Conservation (phyloP, 1,140 invertebrate species). For the Brevipalpus yothersi region DNA sequence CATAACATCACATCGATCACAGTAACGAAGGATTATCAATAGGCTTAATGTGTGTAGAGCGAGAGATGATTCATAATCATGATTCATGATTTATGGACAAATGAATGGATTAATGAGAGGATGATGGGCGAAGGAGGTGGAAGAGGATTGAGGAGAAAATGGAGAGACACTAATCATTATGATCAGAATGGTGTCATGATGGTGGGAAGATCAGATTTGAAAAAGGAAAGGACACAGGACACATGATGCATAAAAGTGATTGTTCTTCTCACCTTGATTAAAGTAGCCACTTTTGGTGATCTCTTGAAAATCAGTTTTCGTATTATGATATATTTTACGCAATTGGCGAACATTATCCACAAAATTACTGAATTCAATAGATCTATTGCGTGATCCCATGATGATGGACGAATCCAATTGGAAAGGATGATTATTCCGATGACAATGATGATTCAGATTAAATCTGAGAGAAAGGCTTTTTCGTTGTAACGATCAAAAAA, state of each 20-base stretch:
- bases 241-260: background rate
- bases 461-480: no score
- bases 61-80: background rate
- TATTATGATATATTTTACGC: constrained; percentile 34
- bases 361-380: constrained; percentile 15
- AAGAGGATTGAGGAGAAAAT: background rate
- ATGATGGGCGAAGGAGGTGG: background rate
- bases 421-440: no score
- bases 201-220: constrained; percentile 2
- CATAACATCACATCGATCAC: background rate
- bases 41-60: no score
- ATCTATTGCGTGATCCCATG: no score
- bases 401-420: no score
- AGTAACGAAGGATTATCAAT: no score
- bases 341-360: constrained; percentile 25
- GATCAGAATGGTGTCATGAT: background rate
- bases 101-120: background rate
- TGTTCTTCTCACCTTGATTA: constrained; percentile 29
- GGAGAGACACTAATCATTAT: background rate
- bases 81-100: background rate
- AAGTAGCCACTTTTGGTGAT: constrained; percentile 33
- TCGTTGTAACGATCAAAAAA: no score
- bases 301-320: constrained; percentile 33
- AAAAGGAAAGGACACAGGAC: background rate
- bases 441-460: no score